Conservation (phyloP, 2,888 invertebrate species). For the Camptogramma bilineatum region DNA sequence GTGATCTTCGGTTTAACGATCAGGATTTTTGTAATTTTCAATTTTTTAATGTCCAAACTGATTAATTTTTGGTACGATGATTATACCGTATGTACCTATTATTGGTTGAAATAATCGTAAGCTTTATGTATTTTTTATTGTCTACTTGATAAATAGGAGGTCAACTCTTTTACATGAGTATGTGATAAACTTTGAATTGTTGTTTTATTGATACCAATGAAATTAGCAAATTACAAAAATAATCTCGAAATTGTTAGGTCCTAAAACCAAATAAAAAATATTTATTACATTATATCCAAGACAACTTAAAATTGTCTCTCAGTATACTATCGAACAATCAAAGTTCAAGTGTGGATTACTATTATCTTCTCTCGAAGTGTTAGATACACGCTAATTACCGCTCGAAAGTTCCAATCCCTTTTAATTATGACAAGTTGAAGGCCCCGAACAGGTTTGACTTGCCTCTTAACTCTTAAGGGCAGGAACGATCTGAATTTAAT, state of each 20-base stretch:
- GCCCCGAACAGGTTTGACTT: constrained; percentile 52
- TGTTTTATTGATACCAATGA: too few species aligned
- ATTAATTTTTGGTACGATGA: not conserved
- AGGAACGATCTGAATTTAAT: not conserved
- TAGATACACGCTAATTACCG: constrained; percentile 60
- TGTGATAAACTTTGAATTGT: too few species aligned
- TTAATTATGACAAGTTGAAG: constrained; percentile 66
- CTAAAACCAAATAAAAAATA: too few species aligned
- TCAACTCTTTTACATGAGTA: too few species aligned
- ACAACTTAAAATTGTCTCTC: not conserved
- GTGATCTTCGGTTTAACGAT: constrained; percentile 62
- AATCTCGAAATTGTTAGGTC: too few species aligned
- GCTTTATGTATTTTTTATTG: too few species aligned
- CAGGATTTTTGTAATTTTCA: constrained; percentile 18
- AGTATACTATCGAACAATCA: not conserved
- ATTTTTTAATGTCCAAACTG: constrained; percentile 15
- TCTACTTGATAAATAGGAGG: too few species aligned
- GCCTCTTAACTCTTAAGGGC: constrained; percentile 45
- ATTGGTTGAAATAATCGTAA: too few species aligned
- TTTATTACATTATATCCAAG: not conserved
- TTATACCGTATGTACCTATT: too few species aligned
- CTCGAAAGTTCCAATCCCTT: constrained; percentile 54
- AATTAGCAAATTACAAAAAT: too few species aligned
- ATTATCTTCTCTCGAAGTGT: constrained; percentile 45
- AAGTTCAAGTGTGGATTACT: constrained; percentile 31